Evolutionary conservation across 2,888 invertebrate genomes (phyloP), one percentile per base, ranked within the genome.

Genomic region (Drosophila paramelanica): DNA sequence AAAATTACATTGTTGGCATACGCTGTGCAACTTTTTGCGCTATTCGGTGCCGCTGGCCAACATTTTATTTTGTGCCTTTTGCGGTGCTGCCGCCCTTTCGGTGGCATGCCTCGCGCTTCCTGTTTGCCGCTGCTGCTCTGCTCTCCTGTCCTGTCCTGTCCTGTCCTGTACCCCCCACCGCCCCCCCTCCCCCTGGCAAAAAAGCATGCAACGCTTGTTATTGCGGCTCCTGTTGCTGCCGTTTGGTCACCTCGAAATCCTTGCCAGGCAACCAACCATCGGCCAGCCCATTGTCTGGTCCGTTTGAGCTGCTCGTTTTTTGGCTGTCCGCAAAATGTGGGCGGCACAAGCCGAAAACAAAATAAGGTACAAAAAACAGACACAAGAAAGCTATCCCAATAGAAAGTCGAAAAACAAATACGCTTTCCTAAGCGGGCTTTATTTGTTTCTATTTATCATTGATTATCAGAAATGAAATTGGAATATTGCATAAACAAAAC

Each of bases 1-100:
- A 88, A 88, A 83, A 88, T 88, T 86, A 88, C 82, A 87, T 82
- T 82, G 82, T 81, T 87, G 88, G 88, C 85, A 82, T 87, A 88
- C 88, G 85, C 80, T 77, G 81, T 51, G 59, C 70, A 70, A 68
- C 68, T 78, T 82, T 70, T 62, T 73, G 66, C 74, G 14, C 60
- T 58, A 51, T 51, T 77, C 58, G 60, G 17, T 59, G 38, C 33
- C 38, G 74, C 53, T 67, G 74, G 53, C 36, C 64, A 75, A 58
- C 60, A 67, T 73, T 77, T 60, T 71, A 56, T 71, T 60, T 65
- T 53, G 62, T 55, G 59, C 53, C 50, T 67, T 73, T 43, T 67
- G 68, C 52, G 58, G 66, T 56, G 67, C 23, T 53, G 67, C 67
- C 31, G 67, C 61, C 61, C 58, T 42, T 42, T 42, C 13, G 56